phyloP scores from a whole-genome alignment of 1,140 invertebrate genomes.

The Drosophila takahashii region DNA sequence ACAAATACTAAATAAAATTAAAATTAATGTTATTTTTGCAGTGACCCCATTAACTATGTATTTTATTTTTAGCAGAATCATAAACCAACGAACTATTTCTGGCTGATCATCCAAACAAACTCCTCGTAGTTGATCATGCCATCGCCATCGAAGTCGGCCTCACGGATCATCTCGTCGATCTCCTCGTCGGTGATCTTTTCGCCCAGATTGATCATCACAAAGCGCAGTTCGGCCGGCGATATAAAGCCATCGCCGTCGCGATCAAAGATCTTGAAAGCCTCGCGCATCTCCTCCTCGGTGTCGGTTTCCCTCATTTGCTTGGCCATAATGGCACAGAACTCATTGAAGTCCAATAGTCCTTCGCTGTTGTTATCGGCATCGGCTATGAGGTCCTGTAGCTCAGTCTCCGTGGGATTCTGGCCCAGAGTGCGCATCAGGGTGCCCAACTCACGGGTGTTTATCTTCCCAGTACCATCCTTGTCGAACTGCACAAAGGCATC shows the following conservation, averaged over 20 bases:
- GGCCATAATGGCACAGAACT: conserved; percentile 58
- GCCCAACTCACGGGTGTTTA: conserved; percentile 95
- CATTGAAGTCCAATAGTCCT: conserved; percentile 53
- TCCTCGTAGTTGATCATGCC: conserved; percentile 94
- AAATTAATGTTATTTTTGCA: neutral
- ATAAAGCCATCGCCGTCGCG: conserved; percentile 64
- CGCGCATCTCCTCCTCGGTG: conserved; percentile 62
- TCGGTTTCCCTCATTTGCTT: conserved; percentile 50
- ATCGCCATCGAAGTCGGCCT: conserved; percentile 96
- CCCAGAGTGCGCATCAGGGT: conserved; percentile 91
- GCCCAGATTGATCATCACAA: conserved; percentile 61
- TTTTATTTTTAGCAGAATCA: conserved; percentile 7
- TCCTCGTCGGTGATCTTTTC: conserved; percentile 69
- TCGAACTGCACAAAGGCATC: conserved; percentile 91
- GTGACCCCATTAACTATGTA: neutral
- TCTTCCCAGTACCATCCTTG: conserved; percentile 96
- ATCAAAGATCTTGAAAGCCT: conserved; percentile 72
- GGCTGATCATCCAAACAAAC: conserved; percentile 78
- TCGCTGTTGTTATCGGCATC: conserved; percentile 44
- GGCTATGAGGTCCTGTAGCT: conserved; percentile 57
- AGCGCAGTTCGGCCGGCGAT: conserved; percentile 52
- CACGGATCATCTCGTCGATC: conserved; percentile 87
- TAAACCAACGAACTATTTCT: conserved; percentile 31
- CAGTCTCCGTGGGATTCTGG: conserved; percentile 60
- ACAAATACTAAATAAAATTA: neutral